Evolutionary conservation across 1,140 invertebrate species (phyloP).

Genomic region (Temnothorax curvispinosus): DNA sequence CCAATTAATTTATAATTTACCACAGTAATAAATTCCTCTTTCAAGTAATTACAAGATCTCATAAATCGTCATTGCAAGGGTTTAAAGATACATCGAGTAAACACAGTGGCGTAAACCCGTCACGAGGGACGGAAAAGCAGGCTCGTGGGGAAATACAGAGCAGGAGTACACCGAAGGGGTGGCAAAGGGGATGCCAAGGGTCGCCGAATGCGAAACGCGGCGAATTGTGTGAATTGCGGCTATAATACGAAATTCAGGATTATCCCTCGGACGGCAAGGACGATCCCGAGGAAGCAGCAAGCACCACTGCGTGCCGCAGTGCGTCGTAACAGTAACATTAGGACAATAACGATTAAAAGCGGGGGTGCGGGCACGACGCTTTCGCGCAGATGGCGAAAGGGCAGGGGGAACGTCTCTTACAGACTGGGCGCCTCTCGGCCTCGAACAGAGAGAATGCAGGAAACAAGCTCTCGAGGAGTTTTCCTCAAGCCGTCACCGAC

Average conservation of each 20-base stretch:
- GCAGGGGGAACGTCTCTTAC: not conserved
- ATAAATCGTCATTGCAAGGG: not conserved
- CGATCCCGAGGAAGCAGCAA: slow-evolving; percentile 40
- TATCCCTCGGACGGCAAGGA: slow-evolving; percentile 57
- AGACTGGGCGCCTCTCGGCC: slow-evolving; percentile 7
- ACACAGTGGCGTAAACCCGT: slow-evolving; percentile 33
- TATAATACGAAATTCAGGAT: slow-evolving; percentile 75
- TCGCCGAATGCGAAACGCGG: slow-evolving; percentile 58
- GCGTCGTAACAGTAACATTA: slow-evolving; percentile 74
- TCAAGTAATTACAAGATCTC: slow-evolving; percentile 35
- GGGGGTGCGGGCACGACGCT: slow-evolving; percentile 35
- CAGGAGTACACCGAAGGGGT: not conserved
- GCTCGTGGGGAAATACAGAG: not conserved
- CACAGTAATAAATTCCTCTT: slow-evolving; percentile 14
- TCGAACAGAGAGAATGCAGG: slow-evolving; percentile 48
- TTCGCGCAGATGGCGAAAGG: slow-evolving; percentile 40
- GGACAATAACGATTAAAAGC: slow-evolving; percentile 78
- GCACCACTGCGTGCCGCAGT: slow-evolving; percentile 49
- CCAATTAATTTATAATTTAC: slow-evolving; percentile 16
- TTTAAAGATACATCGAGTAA: slow-evolving; percentile 40
- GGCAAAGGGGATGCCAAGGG: slow-evolving; percentile 55
- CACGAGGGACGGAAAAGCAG: slow-evolving; percentile 36
- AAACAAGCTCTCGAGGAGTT: slow-evolving; percentile 71
- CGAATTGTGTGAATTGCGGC: slow-evolving; percentile 72
- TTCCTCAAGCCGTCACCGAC: slow-evolving; percentile 74